These are phyloP conservation scores for Orchesella flavescens DNA, from an alignment of 2,888 invertebrate genomes.

Conservation along the genomic window DNA sequence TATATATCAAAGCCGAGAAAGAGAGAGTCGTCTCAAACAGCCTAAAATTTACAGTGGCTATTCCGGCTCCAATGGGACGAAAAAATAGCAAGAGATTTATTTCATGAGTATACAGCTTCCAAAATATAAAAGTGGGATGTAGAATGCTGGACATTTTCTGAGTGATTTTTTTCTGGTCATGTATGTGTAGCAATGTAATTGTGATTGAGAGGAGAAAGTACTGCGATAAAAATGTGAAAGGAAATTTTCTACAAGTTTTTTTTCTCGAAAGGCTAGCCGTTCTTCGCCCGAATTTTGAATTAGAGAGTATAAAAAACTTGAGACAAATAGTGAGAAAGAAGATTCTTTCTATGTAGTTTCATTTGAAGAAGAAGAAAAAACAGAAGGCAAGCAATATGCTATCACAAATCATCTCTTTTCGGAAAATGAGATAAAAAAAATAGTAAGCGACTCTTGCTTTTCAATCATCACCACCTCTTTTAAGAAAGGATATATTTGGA, in stretches of 20 bases:
- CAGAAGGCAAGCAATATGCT: neutral
- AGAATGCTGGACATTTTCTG: neutral
- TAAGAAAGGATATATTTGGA: neutral
- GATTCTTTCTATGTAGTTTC: neutral
- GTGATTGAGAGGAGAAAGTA: neutral
- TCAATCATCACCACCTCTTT: slow-evolving; percentile 12
- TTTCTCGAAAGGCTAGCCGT: neutral
- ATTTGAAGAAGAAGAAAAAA: neutral
- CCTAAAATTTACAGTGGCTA: slow-evolving; percentile 71
- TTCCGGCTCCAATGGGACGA: slow-evolving; percentile 67
- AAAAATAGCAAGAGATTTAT: slow-evolving; percentile 68
- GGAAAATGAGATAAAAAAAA: slow-evolving; percentile 20
- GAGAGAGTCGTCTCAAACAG: neutral
- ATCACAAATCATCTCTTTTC: slow-evolving; percentile 2
- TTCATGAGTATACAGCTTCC: slow-evolving; percentile 39
- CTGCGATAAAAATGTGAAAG: neutral
- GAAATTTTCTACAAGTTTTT: neutral
- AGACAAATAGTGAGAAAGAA: slow-evolving; percentile 7
- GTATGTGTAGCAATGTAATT: neutral
- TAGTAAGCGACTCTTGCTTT: slow-evolving; percentile 7
- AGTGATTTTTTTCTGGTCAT: slow-evolving; percentile 1
- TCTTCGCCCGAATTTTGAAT: slow-evolving; percentile 7
- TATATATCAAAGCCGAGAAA: neutral
- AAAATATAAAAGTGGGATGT: neutral
- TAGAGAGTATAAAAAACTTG: slow-evolving; percentile 9